These are phyloP conservation scores for Ypsolopha scabrella DNA, from an alignment of 2,888 invertebrate species.

Conservation along the genomic window DNA sequence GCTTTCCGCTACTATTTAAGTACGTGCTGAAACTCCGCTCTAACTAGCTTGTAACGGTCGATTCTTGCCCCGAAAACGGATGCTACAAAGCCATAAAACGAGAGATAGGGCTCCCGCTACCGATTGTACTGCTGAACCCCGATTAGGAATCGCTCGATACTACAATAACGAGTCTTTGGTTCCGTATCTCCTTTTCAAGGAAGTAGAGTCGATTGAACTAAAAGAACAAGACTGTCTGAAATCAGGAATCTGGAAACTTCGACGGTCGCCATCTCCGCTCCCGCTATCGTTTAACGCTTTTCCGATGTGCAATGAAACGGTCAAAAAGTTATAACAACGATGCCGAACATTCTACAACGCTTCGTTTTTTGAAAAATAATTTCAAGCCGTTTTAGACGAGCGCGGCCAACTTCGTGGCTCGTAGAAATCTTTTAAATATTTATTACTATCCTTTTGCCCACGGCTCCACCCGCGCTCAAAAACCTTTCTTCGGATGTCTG, in stretches of 20 bases:
- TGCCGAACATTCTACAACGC: background rate
- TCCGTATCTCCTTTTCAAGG: too few species aligned
- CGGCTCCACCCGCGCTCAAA: too few species aligned
- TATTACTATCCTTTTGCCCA: too few species aligned
- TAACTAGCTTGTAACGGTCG: constrained; percentile 36
- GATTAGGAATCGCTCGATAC: background rate
- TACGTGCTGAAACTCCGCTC: constrained; percentile 27
- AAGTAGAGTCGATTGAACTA: background rate
- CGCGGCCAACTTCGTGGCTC: too few species aligned
- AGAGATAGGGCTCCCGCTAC: constrained; percentile 31
- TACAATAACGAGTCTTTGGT: too few species aligned
- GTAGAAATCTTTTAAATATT: too few species aligned
- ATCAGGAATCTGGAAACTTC: too few species aligned
- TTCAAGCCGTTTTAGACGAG: too few species aligned
- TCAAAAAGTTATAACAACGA: constrained; percentile 2
- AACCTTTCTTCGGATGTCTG: too few species aligned
- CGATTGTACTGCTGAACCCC: constrained; percentile 11
- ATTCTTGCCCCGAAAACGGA: constrained; percentile 33
- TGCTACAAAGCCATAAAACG: constrained; percentile 35
- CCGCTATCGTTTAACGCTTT: background rate
- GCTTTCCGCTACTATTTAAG: constrained; percentile 29
- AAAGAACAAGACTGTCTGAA: too few species aligned
- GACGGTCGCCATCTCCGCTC: background rate
- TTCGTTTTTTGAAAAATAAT: too few species aligned
- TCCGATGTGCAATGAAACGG: background rate